Percentiles rank a stretch among this genome's conserved stretches.
These are phyloP conservation scores for Drosophila falleni DNA, from an alignment of 2,888 invertebrate species.

Conservation along the genomic window DNA sequence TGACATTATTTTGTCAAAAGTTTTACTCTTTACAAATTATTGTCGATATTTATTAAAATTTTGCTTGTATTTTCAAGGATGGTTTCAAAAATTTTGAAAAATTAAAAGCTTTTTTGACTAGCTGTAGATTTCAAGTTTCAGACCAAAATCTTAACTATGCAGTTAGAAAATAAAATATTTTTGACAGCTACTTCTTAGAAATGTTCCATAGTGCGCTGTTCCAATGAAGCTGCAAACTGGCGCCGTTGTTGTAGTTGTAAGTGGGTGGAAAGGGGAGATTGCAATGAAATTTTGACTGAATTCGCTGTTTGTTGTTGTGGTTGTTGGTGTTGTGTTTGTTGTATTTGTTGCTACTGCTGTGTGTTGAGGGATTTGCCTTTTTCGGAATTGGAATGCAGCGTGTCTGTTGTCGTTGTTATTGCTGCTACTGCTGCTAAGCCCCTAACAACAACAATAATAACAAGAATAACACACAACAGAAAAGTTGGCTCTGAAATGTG, in stretches of 20 bases:
- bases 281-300: constrained; percentile 71
- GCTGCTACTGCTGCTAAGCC: constrained; percentile 47
- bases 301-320: constrained; percentile 35
- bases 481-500: constrained; percentile 71
- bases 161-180: too few relatives aligned
- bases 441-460: constrained; percentile 47
- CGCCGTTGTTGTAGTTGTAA: constrained; percentile 50
- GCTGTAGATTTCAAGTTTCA: too few relatives aligned
- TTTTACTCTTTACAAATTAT: too few relatives aligned
- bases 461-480: too few relatives aligned
- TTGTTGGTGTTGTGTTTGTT: not conserved
- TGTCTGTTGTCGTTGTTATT: constrained; percentile 49
- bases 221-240: constrained; percentile 58
- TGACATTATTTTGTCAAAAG: too few relatives aligned
- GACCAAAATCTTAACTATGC: too few relatives aligned
- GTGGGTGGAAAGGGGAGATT: constrained; percentile 37
- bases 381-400: constrained; percentile 78
- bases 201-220: constrained; percentile 8
- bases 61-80: too few relatives aligned
- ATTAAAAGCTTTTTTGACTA: too few relatives aligned
- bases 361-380: constrained; percentile 75
- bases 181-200: too few relatives aligned
- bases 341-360: constrained; percentile 34
- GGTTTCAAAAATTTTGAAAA: too few relatives aligned
- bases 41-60: too few relatives aligned